Conservation (phyloP, 2,113 vertebrate species). For the Psophia crepitans region DNA sequence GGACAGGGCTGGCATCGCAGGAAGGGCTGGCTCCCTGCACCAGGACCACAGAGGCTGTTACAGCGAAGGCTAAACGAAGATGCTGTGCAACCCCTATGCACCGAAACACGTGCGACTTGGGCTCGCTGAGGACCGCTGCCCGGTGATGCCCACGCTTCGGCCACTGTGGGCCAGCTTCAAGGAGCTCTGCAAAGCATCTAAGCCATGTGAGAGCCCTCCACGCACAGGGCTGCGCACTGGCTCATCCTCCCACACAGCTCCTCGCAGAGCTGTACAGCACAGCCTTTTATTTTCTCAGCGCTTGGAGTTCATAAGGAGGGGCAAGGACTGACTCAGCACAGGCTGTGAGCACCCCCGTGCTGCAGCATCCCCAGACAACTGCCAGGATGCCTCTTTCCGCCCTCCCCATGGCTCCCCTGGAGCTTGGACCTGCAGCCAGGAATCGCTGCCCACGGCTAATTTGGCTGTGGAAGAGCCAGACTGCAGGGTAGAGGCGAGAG, state of each 20-base stretch:
- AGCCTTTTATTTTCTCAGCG: not conserved
- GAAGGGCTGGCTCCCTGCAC: not conserved
- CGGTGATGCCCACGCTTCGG: accelerated
- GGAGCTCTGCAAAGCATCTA: not conserved
- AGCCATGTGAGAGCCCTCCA: not conserved
- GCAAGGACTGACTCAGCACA: not conserved
- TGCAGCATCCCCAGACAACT: accelerated
- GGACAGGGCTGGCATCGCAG: not conserved
- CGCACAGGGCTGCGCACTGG: not conserved
- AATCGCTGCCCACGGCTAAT: accelerated
- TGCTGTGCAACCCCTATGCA: accelerated
- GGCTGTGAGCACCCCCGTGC: not conserved
- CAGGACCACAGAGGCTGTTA: not conserved
- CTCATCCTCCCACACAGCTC: not conserved
- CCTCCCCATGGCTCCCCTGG: accelerated
- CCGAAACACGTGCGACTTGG: accelerated
- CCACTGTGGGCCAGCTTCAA: accelerated
- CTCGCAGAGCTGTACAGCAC: not conserved
- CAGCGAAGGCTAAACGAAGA: accelerated
- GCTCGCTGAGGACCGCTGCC: not conserved
- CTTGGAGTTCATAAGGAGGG: not conserved
- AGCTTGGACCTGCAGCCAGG: not conserved
- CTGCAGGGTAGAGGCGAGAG: not conserved
- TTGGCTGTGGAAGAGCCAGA: not conserved
- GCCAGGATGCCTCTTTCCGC: not conserved